A percentile compares a stretch with the other conserved stretches of the same genome.
These are phyloP conservation scores for Anguilla pacifica DNA, from an alignment of 2,797 vertebrate genomes.

Conservation along the genomic window DNA sequence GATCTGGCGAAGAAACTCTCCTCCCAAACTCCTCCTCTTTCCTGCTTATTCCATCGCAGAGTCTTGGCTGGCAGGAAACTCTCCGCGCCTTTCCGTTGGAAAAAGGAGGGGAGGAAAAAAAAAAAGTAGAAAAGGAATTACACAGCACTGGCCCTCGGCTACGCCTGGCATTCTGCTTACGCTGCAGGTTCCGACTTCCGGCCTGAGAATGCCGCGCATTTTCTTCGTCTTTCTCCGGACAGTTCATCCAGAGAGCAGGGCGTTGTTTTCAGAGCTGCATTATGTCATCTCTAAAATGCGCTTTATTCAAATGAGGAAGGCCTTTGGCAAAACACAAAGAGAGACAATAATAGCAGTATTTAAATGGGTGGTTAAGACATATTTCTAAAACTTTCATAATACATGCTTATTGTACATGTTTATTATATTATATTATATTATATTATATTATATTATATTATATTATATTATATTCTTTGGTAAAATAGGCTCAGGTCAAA, in stretches of 20 bases:
- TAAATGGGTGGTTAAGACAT: too few relatives aligned
- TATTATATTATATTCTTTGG: not conserved
- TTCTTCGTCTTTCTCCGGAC: not conserved
- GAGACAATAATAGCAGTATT: too few relatives aligned
- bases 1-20: not conserved
- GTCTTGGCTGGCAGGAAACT: not conserved
- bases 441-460: too few relatives aligned
- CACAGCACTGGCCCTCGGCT: not conserved
- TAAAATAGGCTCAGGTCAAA: not conserved
- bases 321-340: not conserved
- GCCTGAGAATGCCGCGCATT: not conserved
- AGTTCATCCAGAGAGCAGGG: not conserved
- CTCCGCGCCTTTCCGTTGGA: not conserved
- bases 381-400: not conserved
- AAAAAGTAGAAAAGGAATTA: not conserved
- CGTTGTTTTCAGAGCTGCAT: not conserved
- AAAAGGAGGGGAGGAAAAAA: not conserved
- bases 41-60: not conserved
- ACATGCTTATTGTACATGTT: not conserved
- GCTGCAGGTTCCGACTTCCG: not conserved
- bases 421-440: too few relatives aligned
- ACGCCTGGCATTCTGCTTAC: not conserved
- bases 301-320: not conserved
- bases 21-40: not conserved
- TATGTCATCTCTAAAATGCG: not conserved